These are phyloP conservation scores for Aleiodes alternator DNA, from an alignment of 2,888 invertebrate genomes.

Conservation along the genomic window DNA sequence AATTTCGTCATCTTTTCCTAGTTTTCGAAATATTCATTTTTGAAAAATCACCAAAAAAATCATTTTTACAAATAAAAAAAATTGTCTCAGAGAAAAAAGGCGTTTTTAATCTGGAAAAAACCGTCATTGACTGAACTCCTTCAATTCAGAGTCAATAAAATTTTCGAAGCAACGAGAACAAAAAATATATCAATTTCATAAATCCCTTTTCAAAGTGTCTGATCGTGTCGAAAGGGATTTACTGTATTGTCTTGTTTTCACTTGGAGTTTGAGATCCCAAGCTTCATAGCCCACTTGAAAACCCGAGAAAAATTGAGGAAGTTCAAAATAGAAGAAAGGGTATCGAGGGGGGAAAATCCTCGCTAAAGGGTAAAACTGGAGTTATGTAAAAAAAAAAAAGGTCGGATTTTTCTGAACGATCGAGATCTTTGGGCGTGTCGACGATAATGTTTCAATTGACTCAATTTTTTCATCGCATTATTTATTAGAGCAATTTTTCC, in stretches of 20 bases:
- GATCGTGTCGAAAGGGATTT: conserved; percentile 38
- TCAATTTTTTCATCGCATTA: conserved; percentile 6
- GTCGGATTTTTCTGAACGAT: conserved; percentile 3
- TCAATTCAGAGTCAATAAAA: conserved; percentile 21
- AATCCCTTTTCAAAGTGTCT: conserved; percentile 4
- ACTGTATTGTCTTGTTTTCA: conserved; percentile 18
- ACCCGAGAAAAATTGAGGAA: neutral
- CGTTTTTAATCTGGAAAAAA: too few relatives aligned
- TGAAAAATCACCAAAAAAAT: neutral
- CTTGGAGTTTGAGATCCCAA: conserved; percentile 2
- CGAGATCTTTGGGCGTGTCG: conserved; percentile 23
- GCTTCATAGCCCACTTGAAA: conserved; percentile 9
- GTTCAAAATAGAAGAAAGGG: neutral
- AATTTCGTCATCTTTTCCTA: neutral
- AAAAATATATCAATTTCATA: neutral
- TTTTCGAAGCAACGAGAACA: neutral
- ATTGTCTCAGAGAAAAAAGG: neutral
- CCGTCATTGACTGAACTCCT: neutral
- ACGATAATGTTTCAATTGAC: conserved; percentile 34
- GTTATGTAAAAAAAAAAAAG: neutral
- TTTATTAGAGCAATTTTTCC: neutral
- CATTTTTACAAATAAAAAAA: neutral
- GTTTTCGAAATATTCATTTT: neutral
- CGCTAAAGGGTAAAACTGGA: conserved; percentile 15
- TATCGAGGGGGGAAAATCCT: neutral